Evolutionary conservation across 2,888 invertebrate species (phyloP).

Genomic region (Drosophila paramelanica): DNA sequence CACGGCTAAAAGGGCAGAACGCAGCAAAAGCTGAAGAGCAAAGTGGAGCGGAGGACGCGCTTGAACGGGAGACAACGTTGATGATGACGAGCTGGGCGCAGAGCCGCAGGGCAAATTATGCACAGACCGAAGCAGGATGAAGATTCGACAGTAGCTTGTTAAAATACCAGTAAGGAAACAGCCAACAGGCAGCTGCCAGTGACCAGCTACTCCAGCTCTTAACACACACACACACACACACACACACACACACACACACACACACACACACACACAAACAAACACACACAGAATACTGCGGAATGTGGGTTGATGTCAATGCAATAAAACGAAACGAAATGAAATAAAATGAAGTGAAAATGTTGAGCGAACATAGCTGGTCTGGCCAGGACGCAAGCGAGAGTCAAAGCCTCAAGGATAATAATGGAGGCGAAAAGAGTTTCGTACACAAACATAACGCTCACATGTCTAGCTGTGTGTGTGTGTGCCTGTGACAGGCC

Average conservation of each 20-base stretch:
- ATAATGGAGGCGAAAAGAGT: conserved; percentile 63
- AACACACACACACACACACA: neutral
- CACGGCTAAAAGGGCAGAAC: conserved; percentile 44
- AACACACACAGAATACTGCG: conserved; percentile 7
- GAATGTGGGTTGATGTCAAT: conserved; percentile 69
- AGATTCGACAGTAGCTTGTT: conserved; percentile 76
- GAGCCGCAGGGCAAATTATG: conserved; percentile 59
- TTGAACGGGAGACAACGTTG: conserved; percentile 29
- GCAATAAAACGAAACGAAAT: conserved; percentile 68
- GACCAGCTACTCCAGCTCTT: conserved; percentile 10
- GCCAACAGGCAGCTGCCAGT: conserved; percentile 19
- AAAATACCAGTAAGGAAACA: conserved; percentile 68
- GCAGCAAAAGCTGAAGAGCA: conserved; percentile 53
- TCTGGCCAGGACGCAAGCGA: conserved; percentile 14
- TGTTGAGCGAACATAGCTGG: conserved; percentile 35
- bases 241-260: neutral
- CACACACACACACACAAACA: neutral
- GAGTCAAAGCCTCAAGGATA: conserved; percentile 58
- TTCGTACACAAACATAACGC: conserved; percentile 43
- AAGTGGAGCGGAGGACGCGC: conserved; percentile 25
- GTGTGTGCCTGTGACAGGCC: conserved; percentile 46
- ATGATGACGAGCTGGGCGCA: conserved; percentile 39
- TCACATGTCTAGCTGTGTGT: conserved; percentile 31
- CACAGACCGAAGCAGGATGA: conserved; percentile 34
- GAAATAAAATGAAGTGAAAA: conserved; percentile 71